Evolutionary conservation across 2,888 invertebrate species (phyloP).

Genomic region (Acheta domesticus): DNA sequence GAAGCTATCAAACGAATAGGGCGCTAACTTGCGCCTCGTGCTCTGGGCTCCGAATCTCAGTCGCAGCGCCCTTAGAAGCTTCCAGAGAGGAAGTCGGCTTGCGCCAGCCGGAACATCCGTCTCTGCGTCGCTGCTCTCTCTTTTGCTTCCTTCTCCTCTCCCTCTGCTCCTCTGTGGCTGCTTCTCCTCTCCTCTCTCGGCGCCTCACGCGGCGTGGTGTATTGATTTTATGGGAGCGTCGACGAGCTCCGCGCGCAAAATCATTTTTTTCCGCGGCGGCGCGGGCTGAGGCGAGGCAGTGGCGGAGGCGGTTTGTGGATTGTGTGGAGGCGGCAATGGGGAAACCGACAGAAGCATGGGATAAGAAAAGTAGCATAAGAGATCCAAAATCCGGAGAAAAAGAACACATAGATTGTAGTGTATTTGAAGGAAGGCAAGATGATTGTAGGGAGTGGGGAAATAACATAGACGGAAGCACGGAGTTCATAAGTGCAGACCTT

Average conservation of each 20-base stretch:
- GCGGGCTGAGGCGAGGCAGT: not conserved
- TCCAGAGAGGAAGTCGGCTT: not conserved
- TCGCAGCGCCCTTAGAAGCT: not conserved
- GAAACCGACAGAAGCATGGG: too few species aligned
- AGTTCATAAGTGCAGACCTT: too few species aligned
- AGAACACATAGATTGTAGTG: too few species aligned
- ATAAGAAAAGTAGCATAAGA: too few species aligned
- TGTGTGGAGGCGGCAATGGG: not conserved
- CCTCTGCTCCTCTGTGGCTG: not conserved
- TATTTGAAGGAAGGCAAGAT: too few species aligned
- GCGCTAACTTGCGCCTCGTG: too few species aligned
- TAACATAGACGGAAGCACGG: too few species aligned
- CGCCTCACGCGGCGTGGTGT: not conserved
- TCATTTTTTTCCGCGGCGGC: not conserved
- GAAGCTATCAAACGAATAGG: too few species aligned
- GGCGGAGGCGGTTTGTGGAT: not conserved
- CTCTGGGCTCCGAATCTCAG: not conserved
- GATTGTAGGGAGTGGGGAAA: too few species aligned
- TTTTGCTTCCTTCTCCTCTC: not conserved
- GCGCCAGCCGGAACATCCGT: not conserved
- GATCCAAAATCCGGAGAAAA: too few species aligned
- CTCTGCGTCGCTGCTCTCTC: not conserved
- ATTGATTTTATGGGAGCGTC: constrained; percentile 4
- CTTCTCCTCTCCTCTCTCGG: not conserved
- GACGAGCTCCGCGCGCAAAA: not conserved